Conservation (phyloP, 2,797 vertebrate genomes). For the Sebastes paucispinis region DNA sequence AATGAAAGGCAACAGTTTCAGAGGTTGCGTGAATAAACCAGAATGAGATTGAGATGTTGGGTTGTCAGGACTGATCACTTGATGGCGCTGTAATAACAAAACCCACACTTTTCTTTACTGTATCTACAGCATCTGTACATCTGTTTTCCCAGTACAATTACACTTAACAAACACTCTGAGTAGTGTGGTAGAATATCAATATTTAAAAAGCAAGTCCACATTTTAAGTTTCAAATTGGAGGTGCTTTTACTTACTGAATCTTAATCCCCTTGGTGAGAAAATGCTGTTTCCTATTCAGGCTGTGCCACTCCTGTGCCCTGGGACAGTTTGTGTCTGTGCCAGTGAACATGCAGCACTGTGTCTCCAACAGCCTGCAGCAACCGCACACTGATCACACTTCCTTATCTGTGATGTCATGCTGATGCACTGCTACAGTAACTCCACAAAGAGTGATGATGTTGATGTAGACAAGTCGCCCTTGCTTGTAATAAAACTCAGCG, state of each 20-base stretch:
- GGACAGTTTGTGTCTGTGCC: constrained; percentile 37
- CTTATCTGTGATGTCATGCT: constrained; percentile 56
- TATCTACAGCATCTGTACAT: constrained; percentile 12
- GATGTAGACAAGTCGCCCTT: not conserved
- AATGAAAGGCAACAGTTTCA: constrained; percentile 10
- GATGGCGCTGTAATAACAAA: constrained; percentile 78
- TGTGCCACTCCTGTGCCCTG: constrained; percentile 52
- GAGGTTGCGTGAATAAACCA: constrained; percentile 10
- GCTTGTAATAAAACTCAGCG: not conserved
- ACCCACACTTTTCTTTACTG: not conserved
- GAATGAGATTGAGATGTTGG: constrained; percentile 31
- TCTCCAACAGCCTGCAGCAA: constrained; percentile 53
- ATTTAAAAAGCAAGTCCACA: not conserved
- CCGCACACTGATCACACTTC: constrained; percentile 37
- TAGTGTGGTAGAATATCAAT: not conserved
- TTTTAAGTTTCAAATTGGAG: not conserved
- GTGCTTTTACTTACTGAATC: not conserved
- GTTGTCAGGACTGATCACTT: constrained; percentile 58
- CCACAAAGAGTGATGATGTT: constrained; percentile 17
- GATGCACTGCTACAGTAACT: constrained; percentile 33
- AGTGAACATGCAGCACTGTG: constrained; percentile 48
- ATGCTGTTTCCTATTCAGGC: constrained; percentile 22
- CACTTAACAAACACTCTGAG: constrained; percentile 9
- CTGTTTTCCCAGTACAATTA: constrained; percentile 10
- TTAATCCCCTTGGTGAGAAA: not conserved